Conservation (phyloP, 2,888 invertebrate species). For the Heliconius cydno region DNA sequence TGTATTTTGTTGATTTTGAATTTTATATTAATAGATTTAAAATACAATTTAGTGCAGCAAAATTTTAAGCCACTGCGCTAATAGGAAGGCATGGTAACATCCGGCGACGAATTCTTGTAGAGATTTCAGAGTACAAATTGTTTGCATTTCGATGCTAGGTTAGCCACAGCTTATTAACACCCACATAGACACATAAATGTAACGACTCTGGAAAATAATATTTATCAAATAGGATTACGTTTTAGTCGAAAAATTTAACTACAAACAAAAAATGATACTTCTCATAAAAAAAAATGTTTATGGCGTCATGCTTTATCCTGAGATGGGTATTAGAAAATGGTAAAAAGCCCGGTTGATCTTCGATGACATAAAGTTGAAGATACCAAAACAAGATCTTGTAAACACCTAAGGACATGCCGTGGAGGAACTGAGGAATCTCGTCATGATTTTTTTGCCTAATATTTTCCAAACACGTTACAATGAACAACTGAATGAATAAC, state of each 20-base stretch:
- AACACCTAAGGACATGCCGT: too few relatives aligned
- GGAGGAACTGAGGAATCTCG: too few relatives aligned
- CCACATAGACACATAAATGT: background rate
- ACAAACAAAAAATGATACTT: too few relatives aligned
- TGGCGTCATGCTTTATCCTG: background rate
- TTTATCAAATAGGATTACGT: background rate
- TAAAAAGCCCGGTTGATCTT: background rate
- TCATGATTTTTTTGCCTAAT: too few relatives aligned
- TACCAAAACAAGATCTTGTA: background rate
- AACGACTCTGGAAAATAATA: background rate
- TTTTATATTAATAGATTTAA: background rate
- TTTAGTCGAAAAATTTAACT: background rate
- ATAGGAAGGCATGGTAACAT: slow-evolving; percentile 32
- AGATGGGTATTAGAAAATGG: background rate
- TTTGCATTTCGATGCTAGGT: slow-evolving; percentile 38
- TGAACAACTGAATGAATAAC: too few relatives aligned
- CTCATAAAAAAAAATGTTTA: too few relatives aligned
- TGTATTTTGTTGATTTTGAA: background rate
- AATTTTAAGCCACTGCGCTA: slow-evolving; percentile 35
- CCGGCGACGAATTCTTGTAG: slow-evolving; percentile 41
- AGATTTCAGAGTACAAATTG: slow-evolving; percentile 42
- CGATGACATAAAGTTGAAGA: background rate
- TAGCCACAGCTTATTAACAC: slow-evolving; percentile 9
- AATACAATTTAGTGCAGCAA: background rate
- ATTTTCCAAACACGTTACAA: too few relatives aligned